phyloP scores from a whole-genome alignment of 2,113 vertebrate species.

The Calidris pygmaea region DNA sequence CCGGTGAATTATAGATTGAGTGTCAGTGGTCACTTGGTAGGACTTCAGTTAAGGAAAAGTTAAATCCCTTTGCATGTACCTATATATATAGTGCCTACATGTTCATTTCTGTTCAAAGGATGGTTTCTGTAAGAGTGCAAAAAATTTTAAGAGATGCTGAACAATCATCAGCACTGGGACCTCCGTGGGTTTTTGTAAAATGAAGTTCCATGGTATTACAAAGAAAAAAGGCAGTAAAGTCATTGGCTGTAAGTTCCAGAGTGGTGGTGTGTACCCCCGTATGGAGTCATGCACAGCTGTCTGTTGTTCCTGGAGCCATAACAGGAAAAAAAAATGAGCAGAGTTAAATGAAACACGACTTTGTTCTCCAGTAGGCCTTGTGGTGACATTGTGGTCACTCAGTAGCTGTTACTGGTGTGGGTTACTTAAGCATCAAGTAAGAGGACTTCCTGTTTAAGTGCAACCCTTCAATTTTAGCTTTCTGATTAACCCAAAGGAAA shows the following conservation, averaged over 20 bases:
- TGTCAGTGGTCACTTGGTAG: neutral
- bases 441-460: neutral
- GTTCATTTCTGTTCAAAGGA: neutral
- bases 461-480: neutral
- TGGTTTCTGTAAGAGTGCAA: neutral
- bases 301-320: neutral
- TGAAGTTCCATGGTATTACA: neutral
- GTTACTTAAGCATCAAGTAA: neutral
- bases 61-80: neutral
- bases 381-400: neutral
- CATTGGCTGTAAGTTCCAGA: neutral
- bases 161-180: fast-evolving
- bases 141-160: neutral
- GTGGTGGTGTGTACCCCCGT: neutral
- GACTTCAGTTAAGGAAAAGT: neutral
- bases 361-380: neutral
- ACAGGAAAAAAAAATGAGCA: neutral
- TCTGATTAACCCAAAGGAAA: neutral
- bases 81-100: neutral
- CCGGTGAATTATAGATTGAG: neutral
- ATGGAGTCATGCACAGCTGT: neutral
- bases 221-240: neutral
- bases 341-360: neutral
- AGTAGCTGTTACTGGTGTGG: neutral
- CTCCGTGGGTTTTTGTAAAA: neutral